A percentile compares a stretch with the other conserved stretches of the same genome.
Evolutionary conservation across 2,888 invertebrate species (phyloP).

Genomic region (Cremastobaeus sp.): DNA sequence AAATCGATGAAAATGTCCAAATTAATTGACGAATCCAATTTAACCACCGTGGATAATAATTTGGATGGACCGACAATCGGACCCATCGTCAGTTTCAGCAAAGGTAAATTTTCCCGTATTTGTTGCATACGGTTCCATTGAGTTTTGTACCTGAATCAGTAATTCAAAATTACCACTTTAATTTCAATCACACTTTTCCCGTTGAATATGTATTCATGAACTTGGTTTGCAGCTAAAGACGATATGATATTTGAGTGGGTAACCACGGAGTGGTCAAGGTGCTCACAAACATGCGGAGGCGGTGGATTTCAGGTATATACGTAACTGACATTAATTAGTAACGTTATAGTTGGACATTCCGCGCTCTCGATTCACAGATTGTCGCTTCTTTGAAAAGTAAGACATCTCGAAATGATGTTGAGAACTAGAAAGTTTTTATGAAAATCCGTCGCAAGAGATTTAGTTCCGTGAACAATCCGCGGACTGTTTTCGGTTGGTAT

Average conservation of each 20-base stretch:
- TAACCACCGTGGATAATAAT: constrained; percentile 72
- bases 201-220: too few relatives aligned
- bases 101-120: too few relatives aligned
- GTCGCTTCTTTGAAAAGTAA: too few relatives aligned
- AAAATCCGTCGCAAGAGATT: too few relatives aligned
- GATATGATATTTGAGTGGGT: constrained; percentile 87
- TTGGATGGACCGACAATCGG: constrained; percentile 71
- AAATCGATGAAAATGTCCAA: constrained; percentile 49
- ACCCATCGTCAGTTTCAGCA: constrained; percentile 70
- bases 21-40: constrained; percentile 49
- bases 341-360: too few relatives aligned
- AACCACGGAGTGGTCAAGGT: constrained; percentile 91
- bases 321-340: too few relatives aligned
- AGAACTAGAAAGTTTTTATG: too few relatives aligned
- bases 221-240: constrained; percentile 61
- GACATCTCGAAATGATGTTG: too few relatives aligned
- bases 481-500: too few relatives aligned
- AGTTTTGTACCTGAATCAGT: background rate
- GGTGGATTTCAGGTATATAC: constrained; percentile 82
- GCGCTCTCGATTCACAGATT: too few relatives aligned
- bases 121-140: background rate
- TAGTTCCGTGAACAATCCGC: too few relatives aligned
- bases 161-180: background rate
- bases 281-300: constrained; percentile 90
- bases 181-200: background rate